These are phyloP conservation scores for Cenopis cana DNA, from an alignment of 2,888 invertebrate genomes.

Conservation along the genomic window DNA sequence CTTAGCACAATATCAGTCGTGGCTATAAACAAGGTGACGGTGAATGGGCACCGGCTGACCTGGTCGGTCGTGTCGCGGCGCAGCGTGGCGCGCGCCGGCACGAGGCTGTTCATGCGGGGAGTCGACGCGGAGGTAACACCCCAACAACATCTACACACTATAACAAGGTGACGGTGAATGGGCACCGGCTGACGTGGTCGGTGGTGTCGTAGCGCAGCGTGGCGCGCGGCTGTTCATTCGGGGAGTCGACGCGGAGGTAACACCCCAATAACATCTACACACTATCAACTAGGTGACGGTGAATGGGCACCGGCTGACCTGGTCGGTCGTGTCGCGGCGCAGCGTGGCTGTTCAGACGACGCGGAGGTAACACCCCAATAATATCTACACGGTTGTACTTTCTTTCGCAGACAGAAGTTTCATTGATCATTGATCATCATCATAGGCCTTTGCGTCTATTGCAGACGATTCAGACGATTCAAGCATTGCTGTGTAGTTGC, in stretches of 20 bases:
- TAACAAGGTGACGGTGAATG: conserved; percentile 92
- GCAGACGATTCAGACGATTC: too few relatives aligned
- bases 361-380: conserved; percentile 80
- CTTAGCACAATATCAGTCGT: conserved; percentile 79
- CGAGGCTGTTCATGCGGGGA: conserved; percentile 95
- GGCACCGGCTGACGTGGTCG: conserved; percentile 93
- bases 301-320: conserved; percentile 92
- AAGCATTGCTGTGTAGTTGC: too few relatives aligned
- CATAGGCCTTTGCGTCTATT: too few relatives aligned
- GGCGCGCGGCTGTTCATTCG: conserved; percentile 93
- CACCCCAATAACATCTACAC: too few relatives aligned
- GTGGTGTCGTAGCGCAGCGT: conserved; percentile 95
- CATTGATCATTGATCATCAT: too few relatives aligned
- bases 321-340: conserved; percentile 95
- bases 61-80: conserved; percentile 96
- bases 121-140: conserved; percentile 88
- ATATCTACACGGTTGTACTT: too few relatives aligned
- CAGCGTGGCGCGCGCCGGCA: conserved; percentile 94
- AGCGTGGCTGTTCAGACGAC: conserved; percentile 94
- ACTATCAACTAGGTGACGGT: conserved; percentile 91
- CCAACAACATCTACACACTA: too few relatives aligned
- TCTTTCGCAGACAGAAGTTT: too few relatives aligned
- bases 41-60: conserved; percentile 93
- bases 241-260: conserved; percentile 91
- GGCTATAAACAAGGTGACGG: conserved; percentile 90